Conservation (phyloP, 2,113 vertebrate species). For the Tupaia chinensis region DNA sequence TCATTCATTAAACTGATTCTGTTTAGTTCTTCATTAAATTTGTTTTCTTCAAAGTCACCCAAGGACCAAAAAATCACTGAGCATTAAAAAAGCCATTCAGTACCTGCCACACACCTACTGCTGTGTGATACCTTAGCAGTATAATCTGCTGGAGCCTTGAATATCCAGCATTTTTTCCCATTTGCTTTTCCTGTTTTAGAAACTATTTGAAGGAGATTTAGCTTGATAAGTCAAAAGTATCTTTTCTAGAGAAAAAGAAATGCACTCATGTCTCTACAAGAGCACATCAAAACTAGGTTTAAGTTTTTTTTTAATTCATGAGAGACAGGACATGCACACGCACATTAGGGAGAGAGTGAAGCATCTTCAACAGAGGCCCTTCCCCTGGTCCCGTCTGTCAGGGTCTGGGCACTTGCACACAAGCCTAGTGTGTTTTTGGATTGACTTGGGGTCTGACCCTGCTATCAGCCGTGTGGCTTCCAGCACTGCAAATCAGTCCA, state of each 20-base stretch:
- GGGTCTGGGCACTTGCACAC: too few species aligned
- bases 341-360: too few species aligned
- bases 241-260: neutral
- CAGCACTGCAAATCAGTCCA: too few species aligned
- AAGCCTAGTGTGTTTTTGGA: too few species aligned
- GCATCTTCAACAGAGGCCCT: too few species aligned
- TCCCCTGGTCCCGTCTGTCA: too few species aligned
- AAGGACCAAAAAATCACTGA: slow-evolving; percentile 29
- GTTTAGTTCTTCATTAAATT: neutral
- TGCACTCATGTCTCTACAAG: neutral
- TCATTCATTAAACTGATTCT: neutral
- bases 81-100: neutral
- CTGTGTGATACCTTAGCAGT: neutral
- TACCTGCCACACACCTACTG: neutral
- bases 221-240: neutral
- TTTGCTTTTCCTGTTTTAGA: neutral
- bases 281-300: neutral
- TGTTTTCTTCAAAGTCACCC: slow-evolving; percentile 6
- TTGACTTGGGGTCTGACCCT: too few species aligned
- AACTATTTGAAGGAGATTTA: neutral
- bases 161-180: accelerated
- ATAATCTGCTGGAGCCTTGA: neutral
- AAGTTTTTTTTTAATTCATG: too few species aligned
- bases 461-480: too few species aligned
- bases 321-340: too few species aligned